Base-by-base conservation (phyloP, 2,113 vertebrate genomes). In the Danionella cerebrum region DNA sequence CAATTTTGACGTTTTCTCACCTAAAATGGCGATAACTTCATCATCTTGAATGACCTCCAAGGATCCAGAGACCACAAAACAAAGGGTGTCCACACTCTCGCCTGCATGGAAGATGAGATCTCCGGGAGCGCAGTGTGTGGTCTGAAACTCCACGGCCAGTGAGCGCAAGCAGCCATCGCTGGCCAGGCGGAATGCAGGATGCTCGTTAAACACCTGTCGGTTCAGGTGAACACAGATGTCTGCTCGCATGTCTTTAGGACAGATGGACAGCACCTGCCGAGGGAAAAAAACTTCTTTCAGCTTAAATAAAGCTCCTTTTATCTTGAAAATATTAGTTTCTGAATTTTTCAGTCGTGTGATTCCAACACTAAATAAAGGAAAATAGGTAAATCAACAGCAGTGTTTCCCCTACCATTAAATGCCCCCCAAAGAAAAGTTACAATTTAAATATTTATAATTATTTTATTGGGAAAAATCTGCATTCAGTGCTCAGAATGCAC, bases 41-140 rank as follows among this genome's bases (percentile, higher is more conserved):
- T 98, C 96, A 48, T 98, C 96, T 83, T 98, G 96, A 81, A 98
- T 98, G 84, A 98, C 96, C 77, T 98, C 96, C 33, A 98, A 86
- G 21, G 96, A 98, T 45, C 96, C 96, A 0, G 95, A 98, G 72
- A 98, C 92, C 3, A 98, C 96, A 35, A 98, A 98, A 89, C 96
- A 98, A 33, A 98, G 94, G 1, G 93, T 94, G 66, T 98, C 96
- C 0, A 98, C 92, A 0, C 95, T 98, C 74, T 98, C 96, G n/a
- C 95, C 96, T 3, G 96, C 90, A 0, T 98, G 96, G 82, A 96
- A 98, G 84, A 98, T 98, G 85, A 98, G 94, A 86, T 98, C 96
- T 16, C 96, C 96, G 0, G 96, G 96, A 52, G 96, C 96, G 1
- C 96, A 98, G 78, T 98, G 96, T 25, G 93, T 98, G 2, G 94